phyloP scores from a whole-genome alignment of 2,113 vertebrate genomes.

The Thamnophis sirtalis region DNA sequence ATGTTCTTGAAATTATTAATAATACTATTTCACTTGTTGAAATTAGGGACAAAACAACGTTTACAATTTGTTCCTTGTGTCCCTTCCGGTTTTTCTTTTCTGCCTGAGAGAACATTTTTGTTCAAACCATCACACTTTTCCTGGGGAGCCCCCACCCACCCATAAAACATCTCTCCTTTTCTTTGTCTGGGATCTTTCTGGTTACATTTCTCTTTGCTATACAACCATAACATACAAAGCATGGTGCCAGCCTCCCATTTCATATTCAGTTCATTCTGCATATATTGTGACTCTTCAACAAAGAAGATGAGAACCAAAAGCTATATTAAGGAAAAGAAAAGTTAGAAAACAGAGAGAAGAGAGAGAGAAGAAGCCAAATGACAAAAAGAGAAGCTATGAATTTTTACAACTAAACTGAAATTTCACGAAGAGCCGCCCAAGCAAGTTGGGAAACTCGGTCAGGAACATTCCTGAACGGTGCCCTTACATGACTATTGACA shows the following conservation, averaged over 20 bases:
- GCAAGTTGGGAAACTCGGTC: not conserved
- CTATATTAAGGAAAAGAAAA: not conserved
- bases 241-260: not conserved
- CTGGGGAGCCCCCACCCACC: no score
- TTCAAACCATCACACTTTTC: not conserved
- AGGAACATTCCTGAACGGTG: not conserved
- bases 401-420: not conserved
- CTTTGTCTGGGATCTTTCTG: not conserved
- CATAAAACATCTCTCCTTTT: not conserved
- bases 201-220: not conserved
- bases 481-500: not conserved
- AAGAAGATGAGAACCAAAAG: not conserved
- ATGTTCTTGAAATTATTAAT: not conserved
- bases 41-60: not conserved
- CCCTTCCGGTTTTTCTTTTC: not conserved
- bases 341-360: not conserved
- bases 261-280: not conserved
- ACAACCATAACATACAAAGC: not conserved
- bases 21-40: not conserved
- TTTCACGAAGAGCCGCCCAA: not conserved
- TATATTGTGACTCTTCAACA: not conserved
- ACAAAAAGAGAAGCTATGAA: not conserved
- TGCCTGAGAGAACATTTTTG: not conserved
- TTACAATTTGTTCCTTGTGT: not conserved
- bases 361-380: not conserved